These are phyloP conservation scores for Andrena minutula DNA, from an alignment of 2,888 invertebrate species.

Conservation along the genomic window DNA sequence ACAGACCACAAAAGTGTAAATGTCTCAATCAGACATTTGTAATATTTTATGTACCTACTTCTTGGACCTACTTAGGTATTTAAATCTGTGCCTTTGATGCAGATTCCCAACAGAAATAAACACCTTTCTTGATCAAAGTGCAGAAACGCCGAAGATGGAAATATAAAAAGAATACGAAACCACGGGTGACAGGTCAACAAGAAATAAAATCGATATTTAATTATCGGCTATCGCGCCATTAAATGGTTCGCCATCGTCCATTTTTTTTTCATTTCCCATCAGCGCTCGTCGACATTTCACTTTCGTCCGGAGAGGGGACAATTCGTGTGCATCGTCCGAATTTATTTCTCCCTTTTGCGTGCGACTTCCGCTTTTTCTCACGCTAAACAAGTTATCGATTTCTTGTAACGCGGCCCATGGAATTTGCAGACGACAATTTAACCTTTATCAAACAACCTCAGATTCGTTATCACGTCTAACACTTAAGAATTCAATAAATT, in stretches of 20 bases:
- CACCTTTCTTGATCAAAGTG: background rate
- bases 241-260: constrained; percentile 2
- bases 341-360: constrained; percentile 1
- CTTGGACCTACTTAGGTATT: background rate
- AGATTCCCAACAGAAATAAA: background rate
- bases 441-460: background rate
- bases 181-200: constrained; percentile 14
- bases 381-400: background rate
- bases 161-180: background rate
- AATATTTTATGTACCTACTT: background rate
- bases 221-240: constrained; percentile 48
- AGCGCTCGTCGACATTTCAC: constrained; percentile 13
- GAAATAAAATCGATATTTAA: constrained; percentile 65
- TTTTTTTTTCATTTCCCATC: background rate
- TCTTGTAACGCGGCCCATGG: no score
- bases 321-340: background rate
- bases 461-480: background rate
- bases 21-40: no score
- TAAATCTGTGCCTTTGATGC: no score
- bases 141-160: background rate
- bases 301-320: background rate
- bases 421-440: background rate
- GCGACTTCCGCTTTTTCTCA: background rate
- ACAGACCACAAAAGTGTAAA: no score
- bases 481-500: background rate